Evolutionary conservation across 2,888 invertebrate genomes (phyloP), one percentile per base, ranked within the genome.

Genomic region (Argyra leucocephala): DNA sequence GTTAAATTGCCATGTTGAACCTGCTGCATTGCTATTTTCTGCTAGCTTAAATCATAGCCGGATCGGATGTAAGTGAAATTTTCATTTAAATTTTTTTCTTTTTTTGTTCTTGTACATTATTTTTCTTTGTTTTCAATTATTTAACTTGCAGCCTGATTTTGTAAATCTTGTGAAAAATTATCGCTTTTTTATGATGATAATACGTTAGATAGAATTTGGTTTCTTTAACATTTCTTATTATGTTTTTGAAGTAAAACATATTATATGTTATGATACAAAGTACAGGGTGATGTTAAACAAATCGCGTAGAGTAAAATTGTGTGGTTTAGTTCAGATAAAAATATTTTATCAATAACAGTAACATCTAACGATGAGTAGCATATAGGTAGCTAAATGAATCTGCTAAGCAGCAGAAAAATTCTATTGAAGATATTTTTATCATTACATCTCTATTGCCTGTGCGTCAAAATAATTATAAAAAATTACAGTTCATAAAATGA

Each of bases 171-270:
- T 48, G 48, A 48, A 48, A 48, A 48, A 48, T 48, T 48, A 48
- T 48, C 48, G 48, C n/a, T 48, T 48, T 48, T 48, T 48, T 48
- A 48, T 48, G 48, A 48, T 48, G 48, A 48, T 48, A 48, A 48
- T n/a, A 48, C n/a, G n/a, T 48, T 48, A n/a, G 9, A 48, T 48
- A 48, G 15, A 48, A 18, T 5, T 15, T 48, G 48, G 48, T n/a
- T 48, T n/a, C 18, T 48, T 18, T 18, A n/a, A n/a, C n/a, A n/a
- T n/a, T n/a, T n/a, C n/a, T 10, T 31, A 10, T 31, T 31, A 31
- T 31, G 31, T 31, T 31, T 31, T 31, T 31, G 31, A 31, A 7
- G 31, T 31, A 31, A 31, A 7, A 10, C 12, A 31, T 31, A 6
- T 31, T 31, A 7, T 31, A 31, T 10, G 31, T 12, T 10, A 7